Evolutionary conservation across 1,140 invertebrate genomes (phyloP).

Genomic region (Monomorium pharaonis): DNA sequence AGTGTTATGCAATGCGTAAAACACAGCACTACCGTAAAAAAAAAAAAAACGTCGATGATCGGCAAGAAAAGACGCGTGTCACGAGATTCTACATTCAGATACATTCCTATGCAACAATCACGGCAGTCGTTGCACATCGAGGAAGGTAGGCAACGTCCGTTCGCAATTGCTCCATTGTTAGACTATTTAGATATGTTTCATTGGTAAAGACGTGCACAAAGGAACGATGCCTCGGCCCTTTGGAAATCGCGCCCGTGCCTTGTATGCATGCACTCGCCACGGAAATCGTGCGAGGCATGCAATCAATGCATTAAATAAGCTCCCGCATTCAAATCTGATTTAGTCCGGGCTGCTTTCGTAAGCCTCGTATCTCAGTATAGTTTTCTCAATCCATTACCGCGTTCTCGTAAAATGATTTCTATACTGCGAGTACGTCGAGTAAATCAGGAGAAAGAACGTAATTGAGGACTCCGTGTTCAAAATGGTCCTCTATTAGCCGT

Average conservation of each 20-base stretch:
- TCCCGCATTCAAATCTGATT: slow-evolving; percentile 30
- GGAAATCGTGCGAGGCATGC: slow-evolving; percentile 39
- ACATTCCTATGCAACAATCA: slow-evolving; percentile 35
- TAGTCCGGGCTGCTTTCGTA: slow-evolving; percentile 1
- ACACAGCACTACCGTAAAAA: background rate
- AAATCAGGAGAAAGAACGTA: slow-evolving; percentile 24
- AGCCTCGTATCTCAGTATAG: background rate
- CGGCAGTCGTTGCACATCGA: background rate
- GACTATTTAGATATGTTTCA: slow-evolving; percentile 65
- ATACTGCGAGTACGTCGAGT: slow-evolving; percentile 2
- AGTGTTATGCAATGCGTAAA: background rate
- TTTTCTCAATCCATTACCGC: slow-evolving; percentile 37
- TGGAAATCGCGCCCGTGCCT: slow-evolving; percentile 44
- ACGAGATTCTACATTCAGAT: background rate
- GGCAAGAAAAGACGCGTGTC: slow-evolving; percentile 39
- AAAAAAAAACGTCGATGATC: background rate
- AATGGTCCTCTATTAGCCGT: background rate
- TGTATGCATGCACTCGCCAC: background rate
- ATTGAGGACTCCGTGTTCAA: background rate
- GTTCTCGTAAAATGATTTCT: background rate
- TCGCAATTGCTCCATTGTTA: slow-evolving; percentile 50
- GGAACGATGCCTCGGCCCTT: slow-evolving; percentile 26
- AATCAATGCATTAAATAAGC: slow-evolving; percentile 64
- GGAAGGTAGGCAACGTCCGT: slow-evolving; percentile 22
- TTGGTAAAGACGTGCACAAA: slow-evolving; percentile 44